Percentiles rank a stretch among this genome's conserved stretches.
Evolutionary conservation across 2,797 vertebrate genomes (phyloP).

Genomic region (Tinamus major): DNA sequence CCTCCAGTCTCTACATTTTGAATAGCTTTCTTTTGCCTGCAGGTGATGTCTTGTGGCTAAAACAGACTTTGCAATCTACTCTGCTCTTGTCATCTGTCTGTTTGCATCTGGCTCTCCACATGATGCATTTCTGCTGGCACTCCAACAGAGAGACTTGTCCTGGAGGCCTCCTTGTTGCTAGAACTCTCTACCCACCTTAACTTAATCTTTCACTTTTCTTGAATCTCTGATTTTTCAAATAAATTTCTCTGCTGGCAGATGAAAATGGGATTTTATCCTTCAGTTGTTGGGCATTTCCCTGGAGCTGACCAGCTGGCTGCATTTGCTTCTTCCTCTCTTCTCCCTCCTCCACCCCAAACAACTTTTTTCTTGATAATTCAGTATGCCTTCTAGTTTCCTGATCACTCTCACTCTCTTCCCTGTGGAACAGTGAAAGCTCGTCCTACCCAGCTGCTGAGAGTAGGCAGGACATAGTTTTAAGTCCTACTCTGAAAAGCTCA

Average conservation of each 20-base stretch:
- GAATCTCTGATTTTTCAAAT: not conserved
- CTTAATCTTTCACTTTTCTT: not conserved
- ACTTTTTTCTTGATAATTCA: not conserved
- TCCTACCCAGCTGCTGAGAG: not conserved
- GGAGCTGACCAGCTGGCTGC: not conserved
- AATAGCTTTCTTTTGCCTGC: not conserved
- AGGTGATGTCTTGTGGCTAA: not conserved
- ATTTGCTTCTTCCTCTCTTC: not conserved
- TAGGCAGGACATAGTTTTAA: slow-evolving; percentile 18
- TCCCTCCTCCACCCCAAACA: not conserved
- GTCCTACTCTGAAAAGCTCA: not conserved
- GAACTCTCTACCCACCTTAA: not conserved
- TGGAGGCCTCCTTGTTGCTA: not conserved
- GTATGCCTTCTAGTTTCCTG: not conserved
- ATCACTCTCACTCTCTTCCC: not conserved
- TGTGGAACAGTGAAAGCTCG: not conserved
- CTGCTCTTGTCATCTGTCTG: not conserved
- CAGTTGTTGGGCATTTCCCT: not conserved
- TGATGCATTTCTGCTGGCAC: not conserved
- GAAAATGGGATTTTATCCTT: not conserved
- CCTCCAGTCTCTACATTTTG: not conserved
- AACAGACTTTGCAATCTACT: not conserved
- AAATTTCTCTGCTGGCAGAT: not conserved
- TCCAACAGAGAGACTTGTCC: not conserved
- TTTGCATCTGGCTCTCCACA: not conserved